Evolutionary conservation across 2,797 vertebrate species (phyloP), one percentile per base, ranked within the genome.

Genomic region (Gallirallus australis): DNA sequence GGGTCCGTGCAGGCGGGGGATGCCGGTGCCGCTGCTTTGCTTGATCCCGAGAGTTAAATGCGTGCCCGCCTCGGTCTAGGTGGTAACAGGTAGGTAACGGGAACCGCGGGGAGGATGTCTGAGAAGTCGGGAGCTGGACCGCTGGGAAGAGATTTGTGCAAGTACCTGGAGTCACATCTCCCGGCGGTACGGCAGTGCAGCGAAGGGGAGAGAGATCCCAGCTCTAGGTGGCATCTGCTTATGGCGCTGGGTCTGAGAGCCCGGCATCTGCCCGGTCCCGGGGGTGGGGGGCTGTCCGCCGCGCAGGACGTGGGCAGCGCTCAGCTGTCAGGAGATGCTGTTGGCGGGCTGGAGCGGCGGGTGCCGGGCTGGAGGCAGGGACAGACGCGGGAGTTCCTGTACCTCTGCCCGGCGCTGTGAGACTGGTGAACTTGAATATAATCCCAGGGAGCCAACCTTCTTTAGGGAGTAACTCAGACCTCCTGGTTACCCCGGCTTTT

Each of bases 301-400:
- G 33, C 0, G 21, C 14, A 1, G 54, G 21, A 30, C 5, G 31
- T 7, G 66, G 42, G 53, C 54, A 59, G 56, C 0, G 11, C 31
- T 35, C 0, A 2, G 19, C 15, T 27, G 20, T 30, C 54, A 10
- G 80, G 31, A 7, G 75, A 9, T 42, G n/a, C 54, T 24, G 8
- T 2, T 3, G 53, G 8, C 8, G 4, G 17, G 66, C 42, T 8
- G 1, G 4, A 13, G 11, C 5, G 24, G 9, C 4, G 21, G 12
- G 24, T 11, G 5, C 10, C 18, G 5, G 4, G 2, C 24, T 30
- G 31, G 27, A 27, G 20, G 24, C 12, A n/a, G 31, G 28, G 0
- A 8, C 24, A 14, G 24, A 6, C 7, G 11, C 7, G 1, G 18
- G 6, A 47, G 31, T 18, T 11, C 18, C 50, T 33, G 0, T 30